A percentile compares a stretch with the other conserved stretches of the same genome.
Conservation (phyloP, 2,888 invertebrate genomes). For the Cantharis rustica region DNA sequence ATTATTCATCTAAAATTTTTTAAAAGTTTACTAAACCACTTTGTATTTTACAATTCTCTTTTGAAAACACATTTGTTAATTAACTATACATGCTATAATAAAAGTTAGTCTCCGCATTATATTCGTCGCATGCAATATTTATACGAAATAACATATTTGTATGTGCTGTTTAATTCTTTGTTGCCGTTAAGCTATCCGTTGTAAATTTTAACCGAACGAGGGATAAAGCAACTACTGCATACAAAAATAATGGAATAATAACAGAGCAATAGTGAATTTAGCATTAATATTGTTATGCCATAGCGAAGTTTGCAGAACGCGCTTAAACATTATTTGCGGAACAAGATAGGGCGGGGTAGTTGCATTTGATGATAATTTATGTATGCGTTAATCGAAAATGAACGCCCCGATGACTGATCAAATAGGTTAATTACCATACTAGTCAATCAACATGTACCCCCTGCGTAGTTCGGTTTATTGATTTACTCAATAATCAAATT, state of each 20-base stretch:
- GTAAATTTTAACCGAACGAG: not conserved
- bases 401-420: constrained; percentile 30
- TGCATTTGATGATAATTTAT: constrained; percentile 30
- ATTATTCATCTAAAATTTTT: not conserved
- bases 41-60: not conserved
- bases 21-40: not conserved
- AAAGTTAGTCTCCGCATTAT: not conserved
- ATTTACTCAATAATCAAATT: constrained; percentile 4
- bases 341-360: constrained; percentile 12
- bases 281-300: constrained; percentile 9
- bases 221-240: constrained; percentile 6
- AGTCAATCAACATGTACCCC: constrained; percentile 22
- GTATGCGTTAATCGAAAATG: constrained; percentile 30
- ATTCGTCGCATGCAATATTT: not conserved
- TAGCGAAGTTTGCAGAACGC: constrained; percentile 18
- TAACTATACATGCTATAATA: not conserved
- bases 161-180: not conserved
- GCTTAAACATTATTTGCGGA: constrained; percentile 23
- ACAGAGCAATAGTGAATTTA: constrained; percentile 11
- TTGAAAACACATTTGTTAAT: not conserved
- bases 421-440: constrained; percentile 29
- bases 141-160: not conserved
- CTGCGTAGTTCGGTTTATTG: constrained; percentile 14
- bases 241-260: constrained; percentile 23
- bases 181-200: not conserved